These are phyloP conservation scores for Nymphalis c-album DNA, from an alignment of 2,888 invertebrate species.

Conservation along the genomic window DNA sequence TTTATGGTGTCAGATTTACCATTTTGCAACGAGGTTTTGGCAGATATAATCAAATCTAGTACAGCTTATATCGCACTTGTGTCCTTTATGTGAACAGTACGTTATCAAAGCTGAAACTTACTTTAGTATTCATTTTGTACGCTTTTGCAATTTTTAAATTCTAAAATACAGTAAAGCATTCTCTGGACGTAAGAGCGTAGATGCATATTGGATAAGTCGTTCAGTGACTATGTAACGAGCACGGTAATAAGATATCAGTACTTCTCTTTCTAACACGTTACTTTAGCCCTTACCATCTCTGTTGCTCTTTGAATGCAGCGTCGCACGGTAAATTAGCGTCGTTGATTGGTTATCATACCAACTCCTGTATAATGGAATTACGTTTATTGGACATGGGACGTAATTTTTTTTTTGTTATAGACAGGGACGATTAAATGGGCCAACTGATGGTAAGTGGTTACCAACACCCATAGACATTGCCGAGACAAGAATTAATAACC, in stretches of 20 bases:
- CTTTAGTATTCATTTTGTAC: too few relatives aligned
- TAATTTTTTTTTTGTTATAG: background rate
- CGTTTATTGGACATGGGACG: background rate
- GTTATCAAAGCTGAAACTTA: too few relatives aligned
- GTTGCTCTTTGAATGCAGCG: constrained; percentile 9
- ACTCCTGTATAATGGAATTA: constrained; percentile 3
- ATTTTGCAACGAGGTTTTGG: too few relatives aligned
- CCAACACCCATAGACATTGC: too few relatives aligned
- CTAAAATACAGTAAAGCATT: constrained; percentile 1
- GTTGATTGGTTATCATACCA: constrained; percentile 7
- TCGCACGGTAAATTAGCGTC: background rate
- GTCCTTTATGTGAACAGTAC: too few relatives aligned
- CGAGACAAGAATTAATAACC: too few relatives aligned
- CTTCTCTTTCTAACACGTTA: constrained; percentile 2
- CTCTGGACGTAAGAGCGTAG: constrained; percentile 2
- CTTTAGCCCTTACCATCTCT: background rate
- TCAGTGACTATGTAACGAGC: constrained; percentile 12
- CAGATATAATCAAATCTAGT: too few relatives aligned
- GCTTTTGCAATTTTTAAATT: background rate
- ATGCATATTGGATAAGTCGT: constrained; percentile 7
- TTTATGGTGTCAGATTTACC: too few relatives aligned
- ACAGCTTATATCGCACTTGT: too few relatives aligned
- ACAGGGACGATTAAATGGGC: background rate
- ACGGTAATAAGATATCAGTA: constrained; percentile 5
- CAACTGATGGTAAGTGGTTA: background rate